Percentiles rank a stretch among this genome's conserved stretches.
phyloP scores from a whole-genome alignment of 2,888 invertebrate genomes.

The Agrenia bidenticulata region DNA sequence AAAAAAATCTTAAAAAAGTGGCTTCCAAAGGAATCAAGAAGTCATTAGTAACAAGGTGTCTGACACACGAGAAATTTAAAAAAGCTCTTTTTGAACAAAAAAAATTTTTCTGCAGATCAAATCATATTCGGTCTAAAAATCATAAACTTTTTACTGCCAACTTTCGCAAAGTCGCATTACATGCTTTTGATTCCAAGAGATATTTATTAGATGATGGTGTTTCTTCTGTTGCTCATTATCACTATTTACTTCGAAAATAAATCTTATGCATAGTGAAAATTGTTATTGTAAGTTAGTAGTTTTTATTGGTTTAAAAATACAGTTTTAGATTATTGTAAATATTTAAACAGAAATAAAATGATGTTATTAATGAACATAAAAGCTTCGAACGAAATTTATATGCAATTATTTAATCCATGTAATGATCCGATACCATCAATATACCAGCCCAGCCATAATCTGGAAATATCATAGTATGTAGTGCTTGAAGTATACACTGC shows the following conservation, averaged over 20 bases:
- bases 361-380: too few species aligned
- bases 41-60: conserved; percentile 4
- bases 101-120: conserved; percentile 1
- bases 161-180: conserved; percentile 21
- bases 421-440: neutral
- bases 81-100: conserved; percentile 16
- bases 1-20: conserved; percentile 16
- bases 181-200: conserved; percentile 31
- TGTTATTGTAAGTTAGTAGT: too few species aligned
- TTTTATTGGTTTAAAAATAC: too few species aligned
- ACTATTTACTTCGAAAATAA: neutral
- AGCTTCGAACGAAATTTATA: too few species aligned
- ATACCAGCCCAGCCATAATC: neutral
- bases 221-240: conserved; percentile 24
- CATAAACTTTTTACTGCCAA: conserved; percentile 21
- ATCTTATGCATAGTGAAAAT: too few species aligned
- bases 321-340: too few species aligned
- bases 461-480: neutral
- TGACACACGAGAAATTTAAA: conserved; percentile 15
- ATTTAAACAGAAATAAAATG: too few species aligned
- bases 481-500: neutral
- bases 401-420: neutral
- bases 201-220: conserved; percentile 30
- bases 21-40: conserved; percentile 35
- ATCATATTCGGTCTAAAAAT: conserved; percentile 26